Conservation (phyloP, 2,113 vertebrate genomes). For the Larimichthys crocea region DNA sequence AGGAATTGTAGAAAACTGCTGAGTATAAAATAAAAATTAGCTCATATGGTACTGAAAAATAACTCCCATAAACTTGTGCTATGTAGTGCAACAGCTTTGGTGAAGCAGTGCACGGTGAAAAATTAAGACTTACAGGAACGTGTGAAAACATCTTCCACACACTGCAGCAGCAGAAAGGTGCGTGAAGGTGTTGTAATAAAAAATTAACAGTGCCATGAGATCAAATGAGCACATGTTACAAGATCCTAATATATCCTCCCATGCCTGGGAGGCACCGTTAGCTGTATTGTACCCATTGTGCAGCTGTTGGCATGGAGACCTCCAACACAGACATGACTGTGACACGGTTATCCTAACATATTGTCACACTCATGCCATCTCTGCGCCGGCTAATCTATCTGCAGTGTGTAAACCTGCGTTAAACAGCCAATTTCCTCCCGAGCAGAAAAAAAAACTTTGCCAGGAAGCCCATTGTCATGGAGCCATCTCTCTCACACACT, state of each 20-base stretch:
- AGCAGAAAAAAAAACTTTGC: slow-evolving; percentile 15
- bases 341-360: slow-evolving; percentile 24
- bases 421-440: slow-evolving; percentile 49
- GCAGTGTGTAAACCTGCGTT: slow-evolving; percentile 10
- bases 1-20: slow-evolving; percentile 62
- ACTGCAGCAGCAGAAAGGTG: slow-evolving; percentile 13
- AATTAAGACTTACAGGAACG: neutral
- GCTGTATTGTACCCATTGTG: slow-evolving; percentile 38
- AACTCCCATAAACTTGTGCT: slow-evolving; percentile 22
- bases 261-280: slow-evolving; percentile 26
- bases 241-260: slow-evolving; percentile 42
- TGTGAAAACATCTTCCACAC: slow-evolving; percentile 14
- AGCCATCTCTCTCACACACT: slow-evolving; percentile 55
- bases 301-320: slow-evolving; percentile 66
- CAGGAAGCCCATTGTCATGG: slow-evolving; percentile 63
- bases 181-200: slow-evolving; percentile 14
- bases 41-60: slow-evolving; percentile 39
- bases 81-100: slow-evolving; percentile 22
- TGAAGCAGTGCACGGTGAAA: slow-evolving; percentile 9
- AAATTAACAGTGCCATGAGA: slow-evolving; percentile 11
- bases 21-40: slow-evolving; percentile 66
- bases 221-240: slow-evolving; percentile 40
- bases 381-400: slow-evolving; percentile 20
- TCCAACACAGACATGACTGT: slow-evolving; percentile 1
- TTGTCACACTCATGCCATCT: slow-evolving; percentile 13